Evolutionary conservation across 2,888 invertebrate genomes (phyloP).

Genomic region (Cerceris rybyensis): DNA sequence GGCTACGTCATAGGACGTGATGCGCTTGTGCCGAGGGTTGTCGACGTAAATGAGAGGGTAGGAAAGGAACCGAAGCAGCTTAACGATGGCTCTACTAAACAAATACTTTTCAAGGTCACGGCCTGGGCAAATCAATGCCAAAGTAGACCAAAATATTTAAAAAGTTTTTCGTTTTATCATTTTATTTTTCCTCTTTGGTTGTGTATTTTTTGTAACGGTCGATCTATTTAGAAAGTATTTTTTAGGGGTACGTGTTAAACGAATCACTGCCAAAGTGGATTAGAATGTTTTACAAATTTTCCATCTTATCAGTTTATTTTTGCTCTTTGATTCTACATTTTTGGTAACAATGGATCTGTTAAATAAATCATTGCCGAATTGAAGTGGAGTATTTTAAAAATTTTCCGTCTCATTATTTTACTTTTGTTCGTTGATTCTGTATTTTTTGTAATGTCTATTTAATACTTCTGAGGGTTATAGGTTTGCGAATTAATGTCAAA

Average conservation of each 20-base stretch:
- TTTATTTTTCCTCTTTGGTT: no score
- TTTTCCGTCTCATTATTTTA: neutral
- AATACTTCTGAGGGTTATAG: no score
- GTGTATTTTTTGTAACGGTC: no score
- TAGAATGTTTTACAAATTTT: no score
- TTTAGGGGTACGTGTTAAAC: no score
- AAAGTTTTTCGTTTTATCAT: neutral
- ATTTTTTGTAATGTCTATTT: no score
- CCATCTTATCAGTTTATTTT: no score
- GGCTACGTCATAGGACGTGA: constrained; percentile 52
- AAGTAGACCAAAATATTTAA: neutral
- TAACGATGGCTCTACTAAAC: constrained; percentile 9
- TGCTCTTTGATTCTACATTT: no score
- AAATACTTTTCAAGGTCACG: constrained; percentile 27
- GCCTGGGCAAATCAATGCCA: constrained; percentile 32
- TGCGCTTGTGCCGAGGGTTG: constrained; percentile 61
- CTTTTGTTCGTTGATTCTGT: no score
- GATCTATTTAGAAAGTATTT: no score
- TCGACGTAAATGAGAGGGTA: neutral
- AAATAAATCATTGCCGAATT: constrained; percentile 32
- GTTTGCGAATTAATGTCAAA: no score
- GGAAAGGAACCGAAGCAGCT: constrained; percentile 10
- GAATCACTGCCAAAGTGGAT: no score
- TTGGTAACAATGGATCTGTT: constrained; percentile 5
- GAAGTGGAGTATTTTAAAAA: neutral